These are phyloP conservation scores for Sorex maritimensis DNA, from an alignment of 2,797 vertebrate species.

Conservation along the genomic window DNA sequence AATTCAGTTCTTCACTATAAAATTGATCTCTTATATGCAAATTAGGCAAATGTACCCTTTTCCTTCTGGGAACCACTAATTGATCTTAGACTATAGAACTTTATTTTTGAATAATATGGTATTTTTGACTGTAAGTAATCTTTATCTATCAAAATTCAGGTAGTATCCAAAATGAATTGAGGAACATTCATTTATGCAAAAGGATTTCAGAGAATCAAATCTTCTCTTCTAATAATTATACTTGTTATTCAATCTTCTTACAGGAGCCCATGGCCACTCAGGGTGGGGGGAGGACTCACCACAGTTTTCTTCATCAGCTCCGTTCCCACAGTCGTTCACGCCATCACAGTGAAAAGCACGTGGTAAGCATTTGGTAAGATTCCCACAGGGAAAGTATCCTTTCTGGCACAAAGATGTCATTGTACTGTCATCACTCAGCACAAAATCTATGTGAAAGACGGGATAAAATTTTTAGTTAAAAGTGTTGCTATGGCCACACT, in stretches of 20 bases:
- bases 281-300: conserved; percentile 81
- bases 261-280: fast-evolving
- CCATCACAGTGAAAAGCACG: conserved; percentile 92
- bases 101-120: not conserved
- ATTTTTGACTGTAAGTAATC: conserved; percentile 8
- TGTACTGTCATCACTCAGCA: conserved; percentile 79
- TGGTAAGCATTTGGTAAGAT: conserved; percentile 91
- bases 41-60: not conserved
- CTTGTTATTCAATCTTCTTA: not conserved
- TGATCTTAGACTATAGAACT: not conserved
- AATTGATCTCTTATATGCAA: not conserved
- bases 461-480: not conserved
- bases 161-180: not conserved
- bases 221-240: not conserved
- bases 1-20: not conserved
- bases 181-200: not conserved
- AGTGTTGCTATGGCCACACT: not conserved
- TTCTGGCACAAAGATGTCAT: conserved; percentile 88
- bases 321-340: conserved; percentile 92
- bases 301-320: conserved; percentile 92
- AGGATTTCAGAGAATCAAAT: not conserved
- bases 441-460: conserved; percentile 77
- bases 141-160: not conserved
- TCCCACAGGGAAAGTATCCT: conserved; percentile 94
- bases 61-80: not conserved